Evolutionary conservation across 2,888 invertebrate genomes (phyloP), one percentile per base, ranked within the genome.

Genomic region (Caenorhabditis sp.): DNA sequence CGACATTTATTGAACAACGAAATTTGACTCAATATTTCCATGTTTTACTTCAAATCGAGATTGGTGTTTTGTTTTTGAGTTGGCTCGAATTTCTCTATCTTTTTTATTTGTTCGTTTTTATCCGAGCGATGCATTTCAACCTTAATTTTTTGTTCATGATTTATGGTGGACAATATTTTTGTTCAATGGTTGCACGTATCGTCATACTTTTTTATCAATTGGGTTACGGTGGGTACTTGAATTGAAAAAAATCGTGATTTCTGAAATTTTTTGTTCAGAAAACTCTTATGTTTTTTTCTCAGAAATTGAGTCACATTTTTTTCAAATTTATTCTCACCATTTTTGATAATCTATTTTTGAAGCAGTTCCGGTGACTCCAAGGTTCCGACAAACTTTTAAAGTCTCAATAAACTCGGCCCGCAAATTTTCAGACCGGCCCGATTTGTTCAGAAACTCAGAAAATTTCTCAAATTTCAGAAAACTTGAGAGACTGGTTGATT

Each of bases 81-180:
- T 73, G 68, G 68, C 65, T 73, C 36, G 73, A 73, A 53, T 73
- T 73, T 50, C 31, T 68, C 49, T 69, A 69, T 51, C 65, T 69
- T 27, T 73, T 73, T 59, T 73, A 73, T 26, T 24, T 68, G 4
- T 69, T 73, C 62, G 58, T 69, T 5, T 69, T 73, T 57, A 62
- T 73, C 21, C 53, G 69, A 21, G 61, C 73, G 17, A 69, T 73
- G 68, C 73, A 73, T 51, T 69, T 73, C 68, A 73, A 73, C 19
- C 58, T 73, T 21, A 73, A 63, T 31, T 68, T 58, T 6, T 50
- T 73, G 21, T 73, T 73, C 73, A 73, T 73, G 68, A 62, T 61
- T 23, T 73, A 73, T 27, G 73, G 73, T 43, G 73, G 73, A 0
- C 73, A 73, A 26, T 73, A 73, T 31, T 73, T 73, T 55, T 73